Conservation (phyloP, 2,113 vertebrate species). For the Steatornis caripensis region DNA sequence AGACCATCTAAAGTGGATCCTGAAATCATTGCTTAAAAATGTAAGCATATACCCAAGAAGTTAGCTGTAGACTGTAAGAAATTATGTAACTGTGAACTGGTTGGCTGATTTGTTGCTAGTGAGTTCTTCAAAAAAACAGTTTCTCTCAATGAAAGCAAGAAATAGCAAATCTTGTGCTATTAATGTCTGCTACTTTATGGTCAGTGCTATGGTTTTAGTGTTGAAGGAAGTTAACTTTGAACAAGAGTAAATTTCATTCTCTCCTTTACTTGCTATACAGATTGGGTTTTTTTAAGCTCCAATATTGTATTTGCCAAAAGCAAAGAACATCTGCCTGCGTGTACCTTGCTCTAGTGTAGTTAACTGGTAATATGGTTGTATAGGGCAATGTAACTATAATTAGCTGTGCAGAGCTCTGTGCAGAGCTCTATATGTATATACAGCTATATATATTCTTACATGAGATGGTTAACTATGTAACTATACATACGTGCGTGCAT, state of each 20-base stretch:
- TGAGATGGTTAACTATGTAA: neutral
- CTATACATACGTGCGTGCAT: neutral
- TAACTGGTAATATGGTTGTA: neutral
- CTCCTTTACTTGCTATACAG: neutral
- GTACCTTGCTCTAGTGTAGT: neutral
- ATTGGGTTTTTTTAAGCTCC: neutral
- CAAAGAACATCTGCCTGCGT: neutral
- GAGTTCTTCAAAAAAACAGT: neutral
- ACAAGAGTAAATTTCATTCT: neutral
- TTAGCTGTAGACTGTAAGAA: neutral
- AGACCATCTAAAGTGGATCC: constrained; percentile 84
- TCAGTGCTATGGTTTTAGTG: neutral
- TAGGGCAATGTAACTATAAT: neutral
- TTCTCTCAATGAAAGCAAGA: neutral
- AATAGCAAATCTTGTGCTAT: neutral
- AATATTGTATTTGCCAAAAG: neutral
- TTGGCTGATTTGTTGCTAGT: neutral
- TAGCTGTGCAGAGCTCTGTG: neutral
- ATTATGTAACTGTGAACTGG: neutral
- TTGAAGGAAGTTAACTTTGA: neutral
- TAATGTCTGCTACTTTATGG: neutral
- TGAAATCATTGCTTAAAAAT: constrained; percentile 86
- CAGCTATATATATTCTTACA: neutral
- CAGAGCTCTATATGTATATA: neutral
- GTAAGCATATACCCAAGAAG: constrained; percentile 66